Percentiles rank a stretch among this genome's conserved stretches.
Evolutionary conservation across 1,140 invertebrate species (phyloP).

Genomic region (Delia radicum): DNA sequence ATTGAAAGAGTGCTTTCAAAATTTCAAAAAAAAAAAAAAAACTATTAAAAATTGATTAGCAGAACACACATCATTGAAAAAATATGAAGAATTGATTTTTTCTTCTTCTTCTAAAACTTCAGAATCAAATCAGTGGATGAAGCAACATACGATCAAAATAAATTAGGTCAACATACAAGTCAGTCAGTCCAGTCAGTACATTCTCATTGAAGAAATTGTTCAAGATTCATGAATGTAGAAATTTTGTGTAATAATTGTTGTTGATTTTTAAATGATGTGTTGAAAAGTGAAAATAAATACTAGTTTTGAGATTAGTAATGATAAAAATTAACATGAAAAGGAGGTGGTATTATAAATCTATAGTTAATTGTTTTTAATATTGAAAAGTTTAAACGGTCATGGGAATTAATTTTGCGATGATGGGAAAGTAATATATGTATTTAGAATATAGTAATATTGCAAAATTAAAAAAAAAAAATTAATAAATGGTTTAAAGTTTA

Average conservation of each 20-base stretch:
- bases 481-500: not conserved
- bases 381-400: not conserved
- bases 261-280: not conserved
- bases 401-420: not conserved
- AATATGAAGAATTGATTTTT: not conserved
- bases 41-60: slow-evolving; percentile 5
- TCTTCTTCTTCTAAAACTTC: not conserved
- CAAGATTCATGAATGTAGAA: no score
- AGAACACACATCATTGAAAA: not conserved
- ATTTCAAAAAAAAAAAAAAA: not conserved
- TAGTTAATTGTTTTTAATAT: not conserved
- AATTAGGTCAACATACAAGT: not conserved
- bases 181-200: not conserved
- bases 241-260: not conserved
- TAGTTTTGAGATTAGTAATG: no score
- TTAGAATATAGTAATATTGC: not conserved
- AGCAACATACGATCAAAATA: not conserved
- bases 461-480: not conserved
- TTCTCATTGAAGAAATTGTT: not conserved
- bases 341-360: not conserved
- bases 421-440: no score
- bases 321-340: no score
- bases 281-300: not conserved
- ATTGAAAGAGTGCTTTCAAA: not conserved
- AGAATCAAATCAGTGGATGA: not conserved